These are phyloP conservation scores for Melanotaenia duboulayi DNA, from an alignment of 2,113 vertebrate species.

Conservation along the genomic window DNA sequence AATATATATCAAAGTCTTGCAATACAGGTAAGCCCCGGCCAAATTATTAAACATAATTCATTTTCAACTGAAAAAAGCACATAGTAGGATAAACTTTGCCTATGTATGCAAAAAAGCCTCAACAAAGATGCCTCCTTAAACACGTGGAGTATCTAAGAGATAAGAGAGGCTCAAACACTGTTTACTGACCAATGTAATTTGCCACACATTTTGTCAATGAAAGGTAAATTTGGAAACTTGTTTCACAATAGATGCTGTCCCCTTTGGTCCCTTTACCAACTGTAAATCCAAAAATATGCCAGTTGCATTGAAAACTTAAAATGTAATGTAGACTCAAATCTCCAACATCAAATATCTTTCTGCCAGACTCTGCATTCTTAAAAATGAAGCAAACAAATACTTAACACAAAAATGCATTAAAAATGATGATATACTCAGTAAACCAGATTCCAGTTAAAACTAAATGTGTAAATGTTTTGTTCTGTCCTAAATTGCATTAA, in stretches of 20 bases:
- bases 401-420: conserved; percentile 13
- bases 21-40: background rate
- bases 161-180: background rate
- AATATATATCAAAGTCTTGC: conserved; percentile 7
- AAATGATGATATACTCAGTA: no score
- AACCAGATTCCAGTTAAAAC: background rate
- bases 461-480: background rate
- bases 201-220: background rate
- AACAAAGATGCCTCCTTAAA: background rate
- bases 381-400: background rate
- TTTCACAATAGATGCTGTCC: no score
- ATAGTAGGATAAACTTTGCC: conserved; percentile 23
- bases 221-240: background rate
- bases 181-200: background rate
- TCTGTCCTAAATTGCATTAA: conserved; percentile 12
- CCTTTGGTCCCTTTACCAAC: conserved; percentile 38
- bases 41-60: conserved; percentile 17
- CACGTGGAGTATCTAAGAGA: background rate
- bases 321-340: conserved; percentile 5
- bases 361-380: background rate
- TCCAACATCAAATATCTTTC: background rate
- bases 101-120: conserved; percentile 27
- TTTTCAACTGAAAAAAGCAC: background rate
- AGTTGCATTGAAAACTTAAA: background rate
- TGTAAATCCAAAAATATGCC: background rate